A percentile compares a stretch with the other conserved stretches of the same genome.
Evolutionary conservation across 2,797 vertebrate genomes (phyloP).

Genomic region (Bryconaethiops microstoma): DNA sequence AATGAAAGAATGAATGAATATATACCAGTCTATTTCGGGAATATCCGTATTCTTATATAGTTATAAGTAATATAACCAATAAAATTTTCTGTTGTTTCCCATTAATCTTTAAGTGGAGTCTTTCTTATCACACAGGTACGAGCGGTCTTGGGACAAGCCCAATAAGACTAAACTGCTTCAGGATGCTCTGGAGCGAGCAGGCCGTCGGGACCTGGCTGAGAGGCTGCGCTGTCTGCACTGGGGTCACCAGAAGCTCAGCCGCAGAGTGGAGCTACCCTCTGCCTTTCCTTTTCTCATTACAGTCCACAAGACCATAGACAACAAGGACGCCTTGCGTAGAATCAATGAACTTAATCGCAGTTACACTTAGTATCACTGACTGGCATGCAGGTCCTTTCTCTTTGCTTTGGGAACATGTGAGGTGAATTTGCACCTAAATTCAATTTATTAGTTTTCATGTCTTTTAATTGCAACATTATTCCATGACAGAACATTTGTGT

Average conservation of each 20-base stretch:
- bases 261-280: slow-evolving; percentile 77
- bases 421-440: no score
- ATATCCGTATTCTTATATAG: neutral
- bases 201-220: slow-evolving; percentile 75
- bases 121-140: slow-evolving; percentile 62
- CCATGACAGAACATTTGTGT: no score
- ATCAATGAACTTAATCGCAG: slow-evolving; percentile 77
- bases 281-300: slow-evolving; percentile 82
- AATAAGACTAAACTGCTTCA: slow-evolving; percentile 80
- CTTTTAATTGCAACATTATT: no score
- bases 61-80: neutral
- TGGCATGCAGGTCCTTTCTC: neutral
- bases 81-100: neutral
- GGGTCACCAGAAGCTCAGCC: slow-evolving; percentile 80
- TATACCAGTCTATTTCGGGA: neutral
- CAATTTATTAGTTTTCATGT: no score
- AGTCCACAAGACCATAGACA: slow-evolving; percentile 78
- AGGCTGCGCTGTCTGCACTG: slow-evolving; percentile 76
- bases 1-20: neutral
- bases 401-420: no score
- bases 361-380: slow-evolving; percentile 58
- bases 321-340: slow-evolving; percentile 75
- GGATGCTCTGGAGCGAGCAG: slow-evolving; percentile 73
- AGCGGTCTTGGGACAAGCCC: slow-evolving; percentile 71
- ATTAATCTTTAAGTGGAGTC: slow-evolving; percentile 5